A percentile compares a stretch with the other conserved stretches of the same genome.
Conservation (phyloP, 2,797 vertebrate species). For the Alauda arvensis region DNA sequence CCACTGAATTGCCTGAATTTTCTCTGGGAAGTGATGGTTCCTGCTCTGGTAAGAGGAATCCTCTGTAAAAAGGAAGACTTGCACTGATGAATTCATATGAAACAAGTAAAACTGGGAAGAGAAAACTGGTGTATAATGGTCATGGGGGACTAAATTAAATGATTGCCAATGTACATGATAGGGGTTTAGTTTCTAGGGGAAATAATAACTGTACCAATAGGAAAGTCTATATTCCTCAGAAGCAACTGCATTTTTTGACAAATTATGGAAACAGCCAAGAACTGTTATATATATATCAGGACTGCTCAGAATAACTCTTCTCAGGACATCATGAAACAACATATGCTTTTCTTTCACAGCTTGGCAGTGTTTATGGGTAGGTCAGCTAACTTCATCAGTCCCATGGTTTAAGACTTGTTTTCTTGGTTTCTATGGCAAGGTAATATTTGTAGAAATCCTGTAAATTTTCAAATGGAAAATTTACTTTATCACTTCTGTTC, state of each 20-base stretch:
- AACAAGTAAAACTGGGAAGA: not conserved
- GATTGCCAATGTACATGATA: not conserved
- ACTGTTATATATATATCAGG: not conserved
- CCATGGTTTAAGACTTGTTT: not conserved
- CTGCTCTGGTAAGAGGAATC: not conserved
- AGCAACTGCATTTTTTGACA: not conserved
- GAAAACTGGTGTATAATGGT: not conserved
- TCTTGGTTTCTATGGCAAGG: not conserved
- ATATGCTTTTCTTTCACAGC: not conserved
- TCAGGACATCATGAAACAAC: not conserved
- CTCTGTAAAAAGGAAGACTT: not conserved
- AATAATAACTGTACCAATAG: accelerated
- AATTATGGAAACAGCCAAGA: not conserved
- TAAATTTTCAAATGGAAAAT: not conserved
- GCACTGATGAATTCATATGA: not conserved
- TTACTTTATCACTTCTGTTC: not conserved
- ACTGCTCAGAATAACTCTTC: not conserved
- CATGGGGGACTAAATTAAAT: not conserved
- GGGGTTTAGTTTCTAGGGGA: not conserved
- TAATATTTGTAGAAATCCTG: not conserved
- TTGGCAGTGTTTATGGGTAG: not conserved
- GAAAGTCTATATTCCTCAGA: not conserved
- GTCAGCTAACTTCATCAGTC: not conserved
- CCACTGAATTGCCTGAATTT: not conserved
- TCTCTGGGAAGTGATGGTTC: not conserved